Evolutionary conservation across 1,140 invertebrate species (phyloP).

Genomic region (Pseudoatta argentina): DNA sequence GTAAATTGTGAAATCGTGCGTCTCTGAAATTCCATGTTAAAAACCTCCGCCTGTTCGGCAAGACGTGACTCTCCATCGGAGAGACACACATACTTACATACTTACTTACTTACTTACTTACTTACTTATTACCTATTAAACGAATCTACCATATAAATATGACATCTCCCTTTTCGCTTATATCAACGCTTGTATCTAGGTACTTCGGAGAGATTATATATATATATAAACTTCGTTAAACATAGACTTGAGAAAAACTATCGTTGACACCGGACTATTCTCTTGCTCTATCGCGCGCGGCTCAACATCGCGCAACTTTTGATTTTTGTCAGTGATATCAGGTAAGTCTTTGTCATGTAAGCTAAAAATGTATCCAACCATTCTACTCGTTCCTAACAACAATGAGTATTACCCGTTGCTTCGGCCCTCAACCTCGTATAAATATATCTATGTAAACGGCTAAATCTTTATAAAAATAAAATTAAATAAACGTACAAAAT

Average conservation of each 20-base stretch:
- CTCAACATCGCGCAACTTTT: constrained; percentile 61
- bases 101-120: constrained; percentile 27
- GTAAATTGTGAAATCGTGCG: constrained; percentile 38
- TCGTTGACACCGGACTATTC: constrained; percentile 26
- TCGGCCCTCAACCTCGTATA: constrained; percentile 70
- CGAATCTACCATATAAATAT: constrained; percentile 17
- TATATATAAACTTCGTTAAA: no score
- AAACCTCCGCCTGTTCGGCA: neutral
- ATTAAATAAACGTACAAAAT: constrained; percentile 84
- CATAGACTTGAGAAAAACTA: constrained; percentile 49
- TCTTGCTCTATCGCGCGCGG: constrained; percentile 42
- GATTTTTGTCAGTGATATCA: constrained; percentile 72
- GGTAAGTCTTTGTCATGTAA: constrained; percentile 72
- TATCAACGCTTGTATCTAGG: constrained; percentile 18
- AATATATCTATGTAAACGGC: constrained; percentile 77
- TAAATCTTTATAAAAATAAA: constrained; percentile 83
- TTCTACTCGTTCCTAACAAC: constrained; percentile 70
- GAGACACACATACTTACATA: constrained; percentile 26
- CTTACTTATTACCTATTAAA: constrained; percentile 25
- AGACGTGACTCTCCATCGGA: constrained; percentile 28
- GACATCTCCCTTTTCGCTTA: neutral
- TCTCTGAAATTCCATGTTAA: constrained; percentile 43
- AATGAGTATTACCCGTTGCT: constrained; percentile 69
- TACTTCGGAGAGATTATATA: constrained; percentile 33
- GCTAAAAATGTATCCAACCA: constrained; percentile 77